Evolutionary conservation across 2,797 vertebrate genomes (phyloP), one percentile per base, ranked within the genome.

Genomic region (Sardinella longiceps): DNA sequence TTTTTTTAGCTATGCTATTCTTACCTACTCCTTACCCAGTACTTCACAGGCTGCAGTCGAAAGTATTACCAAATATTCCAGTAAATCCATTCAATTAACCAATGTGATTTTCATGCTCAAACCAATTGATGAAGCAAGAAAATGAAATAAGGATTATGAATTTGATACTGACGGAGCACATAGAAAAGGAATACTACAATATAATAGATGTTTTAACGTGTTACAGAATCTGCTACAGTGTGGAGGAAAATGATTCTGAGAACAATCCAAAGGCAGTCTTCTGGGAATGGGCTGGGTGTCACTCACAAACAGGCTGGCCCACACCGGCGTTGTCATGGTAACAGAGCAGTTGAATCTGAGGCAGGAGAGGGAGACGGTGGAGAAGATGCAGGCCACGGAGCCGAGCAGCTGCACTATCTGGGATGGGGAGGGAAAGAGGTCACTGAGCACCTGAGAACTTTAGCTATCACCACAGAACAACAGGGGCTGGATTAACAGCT

Each of bases 291-390:
- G 60, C 60, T 28, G 60, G 0, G 33, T 39, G 37, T 77, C 37
- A 95, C 94, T 95, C 89, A 96, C 95, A 85, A 83, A 91, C 6
- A 94, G 80, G 81, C 92, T 92, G 0, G 93, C 92, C 93, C 93
- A 95, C 45, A 94, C 88, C 0, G 93, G 95, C 20, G 90, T 91
- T 20, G 87, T 90, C 92, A 93, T 93, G 86, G 90, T 84, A n/a
- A 93, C 82, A 2, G 94, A 91, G 84, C 94, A 96, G 85, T 84
- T 89, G 85, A 93, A 95, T 63, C 88, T 91, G 89, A 95, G 89
- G 84, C 95, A 96, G 1, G 93, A 90, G 58, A 93, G 88, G 39
- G 85, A 92, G 81, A 94, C 87, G 46, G 92, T 94, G 83, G 89
- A 83, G 23, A 95, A 70, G 56, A 93, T 90, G 85, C 93, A 93